phyloP scores from a whole-genome alignment of 2,888 invertebrate species.

The Lithodes maja region DNA sequence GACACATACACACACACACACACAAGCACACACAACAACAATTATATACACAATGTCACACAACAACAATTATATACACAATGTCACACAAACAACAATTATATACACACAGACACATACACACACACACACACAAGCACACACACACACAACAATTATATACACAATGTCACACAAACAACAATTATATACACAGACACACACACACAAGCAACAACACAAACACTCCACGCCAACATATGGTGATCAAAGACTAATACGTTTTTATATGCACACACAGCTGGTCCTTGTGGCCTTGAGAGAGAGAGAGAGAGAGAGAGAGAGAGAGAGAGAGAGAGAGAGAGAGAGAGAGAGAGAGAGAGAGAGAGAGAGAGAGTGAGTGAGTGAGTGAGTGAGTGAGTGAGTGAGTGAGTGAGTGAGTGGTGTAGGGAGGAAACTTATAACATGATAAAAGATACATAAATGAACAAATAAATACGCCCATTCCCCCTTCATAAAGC shows the following conservation, averaged over 20 bases:
- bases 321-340: background rate
- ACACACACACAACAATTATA: background rate
- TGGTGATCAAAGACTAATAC: background rate
- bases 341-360: background rate
- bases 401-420: too few relatives aligned
- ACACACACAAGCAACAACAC: conserved; percentile 5
- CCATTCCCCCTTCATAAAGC: too few relatives aligned
- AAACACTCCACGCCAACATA: background rate
- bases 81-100: background rate
- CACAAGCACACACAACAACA: conserved; percentile 5
- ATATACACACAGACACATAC: conserved; percentile 21
- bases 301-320: background rate
- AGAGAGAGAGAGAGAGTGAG: background rate
- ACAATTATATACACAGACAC: conserved; percentile 12
- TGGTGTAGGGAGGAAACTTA: too few relatives aligned
- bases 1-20: conserved; percentile 11
- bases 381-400: too few relatives aligned
- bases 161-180: background rate
- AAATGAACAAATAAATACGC: too few relatives aligned
- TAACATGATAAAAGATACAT: too few relatives aligned
- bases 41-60: background rate
- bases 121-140: background rate
- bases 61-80: background rate
- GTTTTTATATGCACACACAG: background rate
- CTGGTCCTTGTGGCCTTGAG: background rate